These are phyloP conservation scores for Lontra canadensis DNA, from an alignment of 2,113 vertebrate genomes.

Conservation along the genomic window DNA sequence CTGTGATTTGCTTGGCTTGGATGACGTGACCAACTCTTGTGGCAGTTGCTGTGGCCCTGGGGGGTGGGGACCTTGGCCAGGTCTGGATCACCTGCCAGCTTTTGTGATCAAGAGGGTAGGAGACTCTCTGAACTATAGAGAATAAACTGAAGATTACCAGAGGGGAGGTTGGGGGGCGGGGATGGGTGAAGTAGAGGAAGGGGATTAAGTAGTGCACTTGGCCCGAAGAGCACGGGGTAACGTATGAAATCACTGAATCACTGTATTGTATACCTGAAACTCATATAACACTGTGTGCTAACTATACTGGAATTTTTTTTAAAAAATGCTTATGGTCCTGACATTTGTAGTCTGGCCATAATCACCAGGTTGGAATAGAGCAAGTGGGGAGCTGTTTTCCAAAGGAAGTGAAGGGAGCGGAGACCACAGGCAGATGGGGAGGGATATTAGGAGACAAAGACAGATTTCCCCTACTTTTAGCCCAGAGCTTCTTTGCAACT, in stretches of 20 bases:
- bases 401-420: neutral
- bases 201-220: neutral
- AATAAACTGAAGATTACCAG: neutral
- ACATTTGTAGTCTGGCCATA: neutral
- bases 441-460: neutral
- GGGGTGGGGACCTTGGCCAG: neutral
- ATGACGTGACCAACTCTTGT: neutral
- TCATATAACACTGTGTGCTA: neutral
- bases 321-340: no score
- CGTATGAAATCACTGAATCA: neutral
- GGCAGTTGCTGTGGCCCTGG: neutral
- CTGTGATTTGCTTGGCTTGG: neutral
- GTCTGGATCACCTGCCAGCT: neutral
- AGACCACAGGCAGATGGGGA: neutral
- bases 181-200: neutral
- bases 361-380: neutral
- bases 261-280: neutral
- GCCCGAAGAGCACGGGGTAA: neutral
- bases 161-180: neutral
- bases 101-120: neutral
- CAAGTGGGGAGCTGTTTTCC: neutral
- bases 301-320: neutral
- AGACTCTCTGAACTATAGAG: neutral
- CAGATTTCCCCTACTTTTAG: neutral
- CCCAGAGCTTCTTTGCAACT: neutral